These are phyloP conservation scores for Amiota communis DNA, from an alignment of 2,888 invertebrate species.

Conservation along the genomic window DNA sequence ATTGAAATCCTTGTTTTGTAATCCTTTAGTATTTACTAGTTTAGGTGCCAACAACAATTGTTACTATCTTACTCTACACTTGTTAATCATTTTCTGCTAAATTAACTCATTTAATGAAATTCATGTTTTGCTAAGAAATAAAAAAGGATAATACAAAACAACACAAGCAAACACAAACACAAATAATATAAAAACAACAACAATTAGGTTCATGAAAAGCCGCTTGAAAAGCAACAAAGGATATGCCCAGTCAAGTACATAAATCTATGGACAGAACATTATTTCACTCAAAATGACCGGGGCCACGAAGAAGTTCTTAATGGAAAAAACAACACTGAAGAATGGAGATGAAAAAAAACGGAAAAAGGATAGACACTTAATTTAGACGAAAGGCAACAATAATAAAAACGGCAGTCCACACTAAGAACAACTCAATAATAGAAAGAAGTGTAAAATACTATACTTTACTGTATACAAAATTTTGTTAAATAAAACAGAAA, in stretches of 20 bases:
- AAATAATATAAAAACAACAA: constrained; percentile 7
- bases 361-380: constrained; percentile 20
- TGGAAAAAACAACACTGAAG: neutral
- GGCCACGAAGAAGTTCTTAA: too few relatives aligned
- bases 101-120: constrained; percentile 61
- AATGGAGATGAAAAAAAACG: neutral
- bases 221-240: neutral
- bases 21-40: neutral
- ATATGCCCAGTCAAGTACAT: constrained; percentile 42
- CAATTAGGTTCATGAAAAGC: constrained; percentile 21
- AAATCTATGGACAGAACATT: constrained; percentile 68
- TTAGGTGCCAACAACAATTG: constrained; percentile 5
- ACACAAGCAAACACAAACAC: neutral
- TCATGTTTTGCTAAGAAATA: constrained; percentile 36
- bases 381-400: constrained; percentile 20
- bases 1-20: too few relatives aligned
- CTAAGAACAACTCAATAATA: neutral
- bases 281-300: constrained; percentile 39
- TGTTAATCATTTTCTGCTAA: constrained; percentile 58
- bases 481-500: constrained; percentile 17
- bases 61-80: constrained; percentile 29
- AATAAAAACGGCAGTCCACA: neutral
- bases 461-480: constrained; percentile 15
- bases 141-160: neutral
- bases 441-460: constrained; percentile 9